A percentile compares a stretch with the other conserved stretches of the same genome.
These are phyloP conservation scores for Tokudaia tokunoshimensis DNA, from an alignment of 2,797 vertebrate species.

Conservation along the genomic window DNA sequence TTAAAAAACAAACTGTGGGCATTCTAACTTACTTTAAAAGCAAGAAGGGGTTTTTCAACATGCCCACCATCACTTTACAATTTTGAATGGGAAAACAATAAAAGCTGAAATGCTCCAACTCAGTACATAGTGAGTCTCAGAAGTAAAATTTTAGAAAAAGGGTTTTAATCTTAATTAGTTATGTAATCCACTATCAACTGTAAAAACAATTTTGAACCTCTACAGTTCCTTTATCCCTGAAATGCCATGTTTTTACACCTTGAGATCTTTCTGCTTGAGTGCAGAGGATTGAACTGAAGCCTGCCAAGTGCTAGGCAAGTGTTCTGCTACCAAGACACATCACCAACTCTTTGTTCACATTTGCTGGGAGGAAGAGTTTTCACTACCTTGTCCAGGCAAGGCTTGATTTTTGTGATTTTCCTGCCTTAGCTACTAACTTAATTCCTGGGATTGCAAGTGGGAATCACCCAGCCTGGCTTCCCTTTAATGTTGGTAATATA, in stretches of 20 bases:
- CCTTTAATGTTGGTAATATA: background rate
- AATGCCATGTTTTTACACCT: background rate
- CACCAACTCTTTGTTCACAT: background rate
- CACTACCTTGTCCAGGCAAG: too few species aligned
- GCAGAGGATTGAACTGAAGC: background rate
- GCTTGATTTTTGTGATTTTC: background rate
- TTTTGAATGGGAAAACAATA: background rate
- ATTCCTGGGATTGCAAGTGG: too few species aligned
- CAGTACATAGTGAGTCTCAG: background rate
- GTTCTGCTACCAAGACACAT: background rate
- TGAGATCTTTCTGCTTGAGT: background rate
- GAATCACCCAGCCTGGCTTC: background rate
- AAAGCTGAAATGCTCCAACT: background rate
- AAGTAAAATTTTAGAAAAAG: background rate
- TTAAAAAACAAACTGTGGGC: background rate
- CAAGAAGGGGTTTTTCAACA: background rate
- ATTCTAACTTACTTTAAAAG: slow-evolving; percentile 44
- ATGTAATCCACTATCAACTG: background rate
- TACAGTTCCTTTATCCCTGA: background rate
- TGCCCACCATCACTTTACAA: background rate
- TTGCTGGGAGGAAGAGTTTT: background rate
- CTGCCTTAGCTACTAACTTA: background rate
- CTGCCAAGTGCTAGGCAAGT: accelerated
- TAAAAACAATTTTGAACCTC: slow-evolving; percentile 9
- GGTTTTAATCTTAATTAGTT: background rate